These are phyloP conservation scores for Drosophila sulfurigaster DNA, from an alignment of 1,140 invertebrate species.

Conservation along the genomic window DNA sequence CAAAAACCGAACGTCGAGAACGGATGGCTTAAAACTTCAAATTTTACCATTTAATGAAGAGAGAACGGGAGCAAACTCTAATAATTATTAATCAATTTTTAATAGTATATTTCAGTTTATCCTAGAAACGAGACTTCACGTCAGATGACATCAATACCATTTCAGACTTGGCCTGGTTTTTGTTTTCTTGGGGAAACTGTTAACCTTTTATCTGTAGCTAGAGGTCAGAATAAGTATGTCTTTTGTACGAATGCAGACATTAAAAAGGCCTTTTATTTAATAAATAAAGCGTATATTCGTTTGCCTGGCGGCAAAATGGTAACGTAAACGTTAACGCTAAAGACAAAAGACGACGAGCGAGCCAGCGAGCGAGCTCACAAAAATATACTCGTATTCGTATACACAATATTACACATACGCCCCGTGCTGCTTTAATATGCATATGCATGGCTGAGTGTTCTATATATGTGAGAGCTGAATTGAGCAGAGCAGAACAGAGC, in stretches of 20 bases:
- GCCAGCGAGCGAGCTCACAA: conserved; percentile 22
- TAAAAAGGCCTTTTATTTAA: conserved; percentile 68
- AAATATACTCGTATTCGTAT: conserved; percentile 40
- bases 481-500: neutral
- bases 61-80: neutral
- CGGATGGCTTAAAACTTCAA: conserved; percentile 12
- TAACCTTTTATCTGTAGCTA: conserved; percentile 29
- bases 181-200: conserved; percentile 2
- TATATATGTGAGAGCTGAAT: conserved; percentile 13
- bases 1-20: conserved; percentile 22
- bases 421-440: conserved; percentile 73
- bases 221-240: conserved; percentile 22
- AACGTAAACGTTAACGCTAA: conserved; percentile 29
- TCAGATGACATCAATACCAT: conserved; percentile 30
- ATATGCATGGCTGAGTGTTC: conserved; percentile 57
- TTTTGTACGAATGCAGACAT: conserved; percentile 41
- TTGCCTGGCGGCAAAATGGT: conserved; percentile 59
- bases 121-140: neutral
- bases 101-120: neutral
- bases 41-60: conserved; percentile 11
- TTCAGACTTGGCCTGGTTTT: neutral
- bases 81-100: conserved; percentile 8
- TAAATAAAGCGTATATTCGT: conserved; percentile 74
- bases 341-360: conserved; percentile 56
- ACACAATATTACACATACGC: conserved; percentile 72